Base-by-base conservation (phyloP, 2,888 invertebrate species). In the Melangyna quadrimaculata region DNA sequence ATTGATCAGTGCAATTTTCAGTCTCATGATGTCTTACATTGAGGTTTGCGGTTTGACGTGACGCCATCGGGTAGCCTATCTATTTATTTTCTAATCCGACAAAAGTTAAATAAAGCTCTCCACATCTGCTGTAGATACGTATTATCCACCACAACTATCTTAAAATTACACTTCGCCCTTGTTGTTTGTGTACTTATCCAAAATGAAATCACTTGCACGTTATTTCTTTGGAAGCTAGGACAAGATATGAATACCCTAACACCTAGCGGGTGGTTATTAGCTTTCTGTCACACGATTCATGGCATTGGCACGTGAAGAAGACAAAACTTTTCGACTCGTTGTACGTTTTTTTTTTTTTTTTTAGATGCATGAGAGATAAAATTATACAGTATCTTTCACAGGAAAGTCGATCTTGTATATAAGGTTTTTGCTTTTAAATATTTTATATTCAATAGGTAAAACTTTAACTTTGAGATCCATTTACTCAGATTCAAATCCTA, bases 171-270 rank as follows among this genome's bases (percentile, higher is more conserved):
- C 43, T 24, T 3, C n/a, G n/a, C n/a, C n/a, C n/a, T 14, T 0
- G 19, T 37, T 63, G 9, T 51, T 51, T 12, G 6, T 24, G n/a
- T n/a, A 10, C 4, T 1, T 63, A 27, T 3, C 2, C 2, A 12
- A 70, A 59, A 79, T 74, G 57, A 65, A 74, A 83, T 83, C 79
- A 17, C 35, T 40, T 57, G 70, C 83, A 83, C 79, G 79, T 83
- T 74, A 70, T 45, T 48, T 65, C 51, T 35, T 70, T 65, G 74
- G 37, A 65, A 74, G 51, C 57, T 70, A 74, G 65, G 78, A 83
- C 74, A 70, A 83, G 70, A 57, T 63, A 40, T 74, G 79, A 74
- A 79, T 83, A 70, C 27, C 67, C 61, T 65, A 75, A 67, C 78
- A 70, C 67, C 61, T 65, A 75, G 72, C 78, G 73, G 63, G 73